These are phyloP conservation scores for Dynastes tityus DNA, from an alignment of 2,888 invertebrate genomes.

Conservation along the genomic window DNA sequence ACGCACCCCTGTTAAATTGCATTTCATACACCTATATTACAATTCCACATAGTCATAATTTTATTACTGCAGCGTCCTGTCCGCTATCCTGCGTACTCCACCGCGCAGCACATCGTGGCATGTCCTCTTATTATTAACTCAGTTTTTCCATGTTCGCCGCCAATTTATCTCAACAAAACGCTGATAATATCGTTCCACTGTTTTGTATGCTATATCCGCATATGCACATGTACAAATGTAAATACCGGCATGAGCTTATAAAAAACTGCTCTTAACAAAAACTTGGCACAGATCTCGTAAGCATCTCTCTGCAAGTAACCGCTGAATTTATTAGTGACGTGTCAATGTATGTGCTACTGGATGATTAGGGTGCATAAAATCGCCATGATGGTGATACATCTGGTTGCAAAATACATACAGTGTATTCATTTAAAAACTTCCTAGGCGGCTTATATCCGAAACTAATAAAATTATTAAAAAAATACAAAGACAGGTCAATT, in stretches of 20 bases:
- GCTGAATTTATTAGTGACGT: too few relatives aligned
- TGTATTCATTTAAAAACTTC: too few relatives aligned
- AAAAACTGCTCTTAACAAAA: not conserved
- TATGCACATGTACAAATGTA: not conserved
- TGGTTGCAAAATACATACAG: too few relatives aligned
- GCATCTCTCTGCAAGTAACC: too few relatives aligned
- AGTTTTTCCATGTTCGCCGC: slow-evolving; percentile 13
- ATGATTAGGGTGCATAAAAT: too few relatives aligned
- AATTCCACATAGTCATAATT: slow-evolving; percentile 69
- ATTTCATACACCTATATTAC: slow-evolving; percentile 66
- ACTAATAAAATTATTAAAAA: too few relatives aligned
- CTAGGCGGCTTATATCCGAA: too few relatives aligned
- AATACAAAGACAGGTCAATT: too few relatives aligned
- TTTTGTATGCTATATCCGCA: not conserved
- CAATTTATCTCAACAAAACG: slow-evolving; percentile 14
- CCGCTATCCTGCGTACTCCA: slow-evolving; percentile 8
- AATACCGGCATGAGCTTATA: slow-evolving; percentile 4
- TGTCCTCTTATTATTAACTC: slow-evolving; percentile 34
- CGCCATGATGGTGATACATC: too few relatives aligned
- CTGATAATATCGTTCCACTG: not conserved
- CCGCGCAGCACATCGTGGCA: not conserved
- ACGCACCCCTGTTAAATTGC: slow-evolving; percentile 65
- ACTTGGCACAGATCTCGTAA: not conserved
- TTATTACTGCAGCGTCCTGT: slow-evolving; percentile 60
- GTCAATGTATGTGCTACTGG: too few relatives aligned